Conservation (phyloP, 2,888 invertebrate species). For the Tiliacea aurago region DNA sequence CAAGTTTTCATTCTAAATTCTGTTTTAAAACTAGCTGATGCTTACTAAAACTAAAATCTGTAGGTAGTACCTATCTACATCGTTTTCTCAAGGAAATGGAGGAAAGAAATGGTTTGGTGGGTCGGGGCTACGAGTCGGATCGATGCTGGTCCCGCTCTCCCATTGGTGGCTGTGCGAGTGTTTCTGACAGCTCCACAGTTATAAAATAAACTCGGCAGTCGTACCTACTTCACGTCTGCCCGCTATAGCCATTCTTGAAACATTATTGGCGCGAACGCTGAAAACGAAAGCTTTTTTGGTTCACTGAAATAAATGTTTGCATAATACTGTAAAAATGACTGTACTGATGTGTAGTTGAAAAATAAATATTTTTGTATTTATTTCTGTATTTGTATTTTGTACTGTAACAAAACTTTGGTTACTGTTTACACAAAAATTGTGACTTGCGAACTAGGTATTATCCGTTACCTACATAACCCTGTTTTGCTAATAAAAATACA, state of each 20-base stretch:
- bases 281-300: background rate
- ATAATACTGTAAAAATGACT: no score
- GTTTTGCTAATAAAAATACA: no score
- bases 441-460: no score
- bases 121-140: constrained; percentile 32
- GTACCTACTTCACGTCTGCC: constrained; percentile 3
- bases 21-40: background rate
- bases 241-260: constrained; percentile 13
- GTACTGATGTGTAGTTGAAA: no score
- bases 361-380: no score
- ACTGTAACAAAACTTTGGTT: no score
- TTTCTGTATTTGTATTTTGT: no score
- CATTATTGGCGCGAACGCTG: constrained; percentile 9
- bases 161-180: constrained; percentile 58
- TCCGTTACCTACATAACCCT: no score
- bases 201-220: constrained; percentile 58
- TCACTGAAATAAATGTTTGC: no score
- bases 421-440: no score
- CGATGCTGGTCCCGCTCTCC: constrained; percentile 52
- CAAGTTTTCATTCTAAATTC: background rate
- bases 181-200: constrained; percentile 57
- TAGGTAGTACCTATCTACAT: background rate
- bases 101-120: constrained; percentile 20
- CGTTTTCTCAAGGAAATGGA: constrained; percentile 12
- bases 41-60: background rate